Base-by-base conservation (phyloP, 1,140 invertebrate genomes). In the Matsumurasca onukii region DNA sequence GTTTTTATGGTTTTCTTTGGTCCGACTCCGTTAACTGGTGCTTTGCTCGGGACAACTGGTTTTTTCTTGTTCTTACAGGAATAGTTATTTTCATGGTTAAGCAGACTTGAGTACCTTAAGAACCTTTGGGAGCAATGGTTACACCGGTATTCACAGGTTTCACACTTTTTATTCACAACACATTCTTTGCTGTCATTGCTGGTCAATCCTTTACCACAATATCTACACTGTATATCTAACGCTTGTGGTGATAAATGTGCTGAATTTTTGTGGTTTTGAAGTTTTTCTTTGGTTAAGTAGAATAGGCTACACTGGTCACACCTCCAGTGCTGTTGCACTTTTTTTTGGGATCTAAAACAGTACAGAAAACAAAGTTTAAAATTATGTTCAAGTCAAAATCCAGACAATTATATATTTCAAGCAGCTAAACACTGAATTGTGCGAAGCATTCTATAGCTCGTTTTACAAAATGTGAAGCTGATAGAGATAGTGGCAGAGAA, bases 101-200 rank as follows among this genome's bases (percentile, higher is more conserved):
- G 5, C 49, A 52, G 20, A 52, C 49, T 52, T 5, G 49, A 52
- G 22, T 52, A 22, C 3, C 49, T 12, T 22, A 52, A 52, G 22
- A 52, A 52, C 22, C 49, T 52, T 52, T 52, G 49, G 3, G 49
- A 22, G 20, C 49, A 52, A 15, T 12, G 12, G 22, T 12, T n/a
- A 52, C 49, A 52, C 3, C 22, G 12, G 49, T 52, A 52, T 52
- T 52, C 49, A 52, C 49, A 52, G 5, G 49, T 52, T 52, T 52
- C 49, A 52, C 49, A 52, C 22, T 52, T 52, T 20, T 20, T 52
- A 52, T 52, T 52, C 9, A 5, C 20, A 52, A 15, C 12, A 24
- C 49, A 12, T 24, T 52, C 49, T 20, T 52, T 52, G 22, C 22
- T 52, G 3, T n/a, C 49, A 15, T n/a, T 24, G 49, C 5, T 52